These are phyloP conservation scores for Cygnus buccinator DNA, from an alignment of 2,113 vertebrate species.

Conservation along the genomic window DNA sequence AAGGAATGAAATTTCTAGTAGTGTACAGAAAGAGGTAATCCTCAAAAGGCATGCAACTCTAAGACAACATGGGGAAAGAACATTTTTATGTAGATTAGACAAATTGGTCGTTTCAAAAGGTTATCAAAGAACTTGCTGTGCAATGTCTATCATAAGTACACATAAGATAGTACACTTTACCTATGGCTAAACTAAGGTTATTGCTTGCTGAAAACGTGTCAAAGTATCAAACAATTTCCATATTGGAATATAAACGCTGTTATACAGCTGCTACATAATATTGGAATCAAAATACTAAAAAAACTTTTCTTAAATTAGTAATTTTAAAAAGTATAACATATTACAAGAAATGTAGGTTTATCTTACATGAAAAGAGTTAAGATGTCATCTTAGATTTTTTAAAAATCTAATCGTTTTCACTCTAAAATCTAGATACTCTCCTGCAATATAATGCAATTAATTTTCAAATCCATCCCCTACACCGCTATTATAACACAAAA, in stretches of 20 bases:
- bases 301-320: not conserved
- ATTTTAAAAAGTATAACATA: not conserved
- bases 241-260: not conserved
- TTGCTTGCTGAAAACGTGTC: not conserved
- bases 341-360: not conserved
- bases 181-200: not conserved
- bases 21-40: rapidly evolving
- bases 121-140: rapidly evolving
- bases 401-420: not conserved
- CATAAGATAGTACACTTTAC: not conserved
- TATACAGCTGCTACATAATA: not conserved
- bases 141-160: not conserved
- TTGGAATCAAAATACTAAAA: not conserved
- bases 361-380: not conserved
- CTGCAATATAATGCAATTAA: not conserved
- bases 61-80: not conserved
- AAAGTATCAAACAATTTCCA: not conserved
- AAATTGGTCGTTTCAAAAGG: not conserved
- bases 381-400: not conserved
- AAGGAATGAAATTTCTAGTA: not conserved
- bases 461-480: not conserved
- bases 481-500: not conserved
- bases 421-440: not conserved
- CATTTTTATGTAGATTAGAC: not conserved
- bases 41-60: not conserved